Evolutionary conservation across 2,113 vertebrate genomes (phyloP).

Genomic region (Taxidea taxus): DNA sequence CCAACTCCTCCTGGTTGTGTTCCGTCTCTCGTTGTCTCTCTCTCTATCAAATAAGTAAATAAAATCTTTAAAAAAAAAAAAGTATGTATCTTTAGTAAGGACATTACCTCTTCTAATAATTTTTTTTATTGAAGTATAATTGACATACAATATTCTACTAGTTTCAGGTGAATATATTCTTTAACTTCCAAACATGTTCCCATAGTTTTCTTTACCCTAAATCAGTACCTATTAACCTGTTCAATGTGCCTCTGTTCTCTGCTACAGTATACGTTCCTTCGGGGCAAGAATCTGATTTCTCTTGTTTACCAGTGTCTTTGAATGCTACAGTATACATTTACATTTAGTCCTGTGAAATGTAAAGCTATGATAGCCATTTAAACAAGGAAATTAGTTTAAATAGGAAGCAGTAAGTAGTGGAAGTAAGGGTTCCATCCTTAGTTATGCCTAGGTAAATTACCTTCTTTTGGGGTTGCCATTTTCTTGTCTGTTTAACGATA

Average conservation of each 20-base stretch:
- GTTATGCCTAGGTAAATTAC: not conserved
- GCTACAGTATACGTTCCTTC: not conserved
- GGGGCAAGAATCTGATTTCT: not conserved
- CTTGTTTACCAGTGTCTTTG: not conserved
- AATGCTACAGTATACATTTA: not conserved
- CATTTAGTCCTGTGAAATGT: constrained; percentile 6
- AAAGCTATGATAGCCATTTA: not conserved
- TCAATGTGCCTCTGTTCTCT: not conserved
- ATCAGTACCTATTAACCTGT: not conserved
- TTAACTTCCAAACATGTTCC: not conserved
- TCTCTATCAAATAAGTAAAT: no score
- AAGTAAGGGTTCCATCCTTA: not conserved
- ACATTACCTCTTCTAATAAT: not conserved
- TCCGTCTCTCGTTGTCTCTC: no score
- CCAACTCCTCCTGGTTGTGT: no score
- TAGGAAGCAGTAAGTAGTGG: not conserved
- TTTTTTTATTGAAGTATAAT: not conserved
- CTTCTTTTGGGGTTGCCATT: not conserved
- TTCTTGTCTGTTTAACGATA: constrained; percentile 18
- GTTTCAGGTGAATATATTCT: not conserved
- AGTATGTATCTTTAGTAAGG: not conserved
- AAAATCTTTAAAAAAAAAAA: no score
- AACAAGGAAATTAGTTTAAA: not conserved
- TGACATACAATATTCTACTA: not conserved
- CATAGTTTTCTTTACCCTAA: constrained; percentile 20